These are phyloP conservation scores for Octopus bimaculoides DNA, from an alignment of 1,140 invertebrate species.

Conservation along the genomic window DNA sequence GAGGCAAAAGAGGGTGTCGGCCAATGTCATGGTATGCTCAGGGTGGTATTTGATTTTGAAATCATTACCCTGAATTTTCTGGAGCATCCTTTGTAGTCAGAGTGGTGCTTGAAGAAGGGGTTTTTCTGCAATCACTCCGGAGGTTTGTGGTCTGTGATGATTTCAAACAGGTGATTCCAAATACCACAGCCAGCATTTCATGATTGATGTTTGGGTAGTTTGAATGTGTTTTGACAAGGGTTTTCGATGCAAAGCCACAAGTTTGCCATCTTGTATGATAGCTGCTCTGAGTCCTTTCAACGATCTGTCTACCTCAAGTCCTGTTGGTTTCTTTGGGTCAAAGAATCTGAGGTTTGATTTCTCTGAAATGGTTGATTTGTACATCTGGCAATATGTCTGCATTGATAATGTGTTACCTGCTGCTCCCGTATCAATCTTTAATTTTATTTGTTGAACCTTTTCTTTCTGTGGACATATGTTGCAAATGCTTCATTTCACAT, in stretches of 20 bases:
- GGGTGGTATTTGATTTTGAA: constrained; percentile 21
- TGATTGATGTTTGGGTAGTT: constrained; percentile 59
- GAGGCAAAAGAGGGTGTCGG: constrained; percentile 16
- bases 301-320: constrained; percentile 27
- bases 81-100: constrained; percentile 35
- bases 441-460: no score
- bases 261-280: constrained; percentile 55
- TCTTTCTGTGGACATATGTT: no score
- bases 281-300: constrained; percentile 52
- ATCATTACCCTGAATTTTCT: constrained; percentile 29
- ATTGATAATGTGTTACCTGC: no score
- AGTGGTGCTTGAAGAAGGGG: constrained; percentile 27
- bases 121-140: constrained; percentile 33
- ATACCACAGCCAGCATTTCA: constrained; percentile 59
- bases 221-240: constrained; percentile 51
- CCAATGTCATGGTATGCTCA: constrained; percentile 18
- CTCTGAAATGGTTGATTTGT: no score
- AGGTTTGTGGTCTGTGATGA: constrained; percentile 27
- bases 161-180: constrained; percentile 58
- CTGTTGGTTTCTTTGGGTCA: constrained; percentile 18
- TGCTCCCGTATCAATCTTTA: no score
- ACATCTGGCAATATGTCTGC: no score
- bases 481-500: no score
- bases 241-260: constrained; percentile 56
- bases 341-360: background rate